These are phyloP conservation scores for Urophycis tenuis DNA, from an alignment of 2,797 vertebrate genomes.

Conservation along the genomic window DNA sequence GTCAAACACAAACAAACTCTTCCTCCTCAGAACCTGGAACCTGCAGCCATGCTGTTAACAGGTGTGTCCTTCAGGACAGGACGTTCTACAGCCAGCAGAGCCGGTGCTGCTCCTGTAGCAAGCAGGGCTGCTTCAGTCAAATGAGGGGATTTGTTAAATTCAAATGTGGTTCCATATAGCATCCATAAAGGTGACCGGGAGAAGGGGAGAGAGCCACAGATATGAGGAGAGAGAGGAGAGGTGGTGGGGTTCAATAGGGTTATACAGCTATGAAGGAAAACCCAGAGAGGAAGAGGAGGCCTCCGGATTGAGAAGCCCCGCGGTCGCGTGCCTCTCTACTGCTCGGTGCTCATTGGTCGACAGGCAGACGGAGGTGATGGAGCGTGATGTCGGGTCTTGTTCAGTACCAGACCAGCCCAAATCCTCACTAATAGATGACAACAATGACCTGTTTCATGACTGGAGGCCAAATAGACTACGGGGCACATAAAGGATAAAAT, in stretches of 20 bases:
- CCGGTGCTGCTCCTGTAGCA: slow-evolving; percentile 24
- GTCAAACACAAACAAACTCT: slow-evolving; percentile 33
- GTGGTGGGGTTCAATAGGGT: neutral
- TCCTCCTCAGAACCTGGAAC: slow-evolving; percentile 28
- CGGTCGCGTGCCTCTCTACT: too few species aligned
- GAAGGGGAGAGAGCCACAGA: neutral
- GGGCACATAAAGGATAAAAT: neutral
- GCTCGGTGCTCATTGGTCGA: too few species aligned
- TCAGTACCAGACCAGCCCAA: neutral
- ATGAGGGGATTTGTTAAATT: slow-evolving; percentile 34
- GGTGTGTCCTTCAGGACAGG: neutral
- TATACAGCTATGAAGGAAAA: neutral
- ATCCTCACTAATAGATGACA: neutral
- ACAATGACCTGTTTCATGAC: neutral
- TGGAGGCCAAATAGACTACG: neutral
- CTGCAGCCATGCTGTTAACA: slow-evolving; percentile 23
- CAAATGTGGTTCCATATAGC: slow-evolving; percentile 25
- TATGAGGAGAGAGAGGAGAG: neutral
- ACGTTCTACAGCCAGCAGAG: slow-evolving; percentile 19
- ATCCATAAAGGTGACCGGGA: neutral
- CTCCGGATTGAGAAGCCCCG: too few species aligned
- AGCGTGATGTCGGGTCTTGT: too few species aligned
- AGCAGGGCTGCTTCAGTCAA: neutral
- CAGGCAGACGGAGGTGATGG: too few species aligned
- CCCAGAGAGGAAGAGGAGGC: neutral